phyloP scores from a whole-genome alignment of 2,888 invertebrate species.

The Tillus elongatus region DNA sequence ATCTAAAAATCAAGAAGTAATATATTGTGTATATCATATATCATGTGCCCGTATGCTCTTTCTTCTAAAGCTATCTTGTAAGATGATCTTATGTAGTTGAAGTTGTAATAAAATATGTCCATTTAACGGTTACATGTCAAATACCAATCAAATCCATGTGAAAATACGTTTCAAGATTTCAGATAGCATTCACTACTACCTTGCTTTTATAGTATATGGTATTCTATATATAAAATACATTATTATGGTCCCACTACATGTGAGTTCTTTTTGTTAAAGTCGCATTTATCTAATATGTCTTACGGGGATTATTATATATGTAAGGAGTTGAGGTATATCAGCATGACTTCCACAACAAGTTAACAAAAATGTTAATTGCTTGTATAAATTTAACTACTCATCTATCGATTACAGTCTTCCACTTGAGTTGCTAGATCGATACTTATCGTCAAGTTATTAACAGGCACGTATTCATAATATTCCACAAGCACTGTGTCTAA shows the following conservation, averaged over 20 bases:
- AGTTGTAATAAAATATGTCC: slow-evolving; percentile 31
- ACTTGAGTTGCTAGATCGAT: too few species aligned
- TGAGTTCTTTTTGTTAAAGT: slow-evolving; percentile 21
- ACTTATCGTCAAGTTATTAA: slow-evolving; percentile 13
- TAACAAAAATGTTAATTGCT: slow-evolving; percentile 38
- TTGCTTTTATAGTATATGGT: slow-evolving; percentile 8
- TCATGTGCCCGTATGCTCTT: too few species aligned
- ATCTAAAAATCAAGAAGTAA: too few species aligned
- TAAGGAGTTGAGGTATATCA: slow-evolving; percentile 22
- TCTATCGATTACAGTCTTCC: slow-evolving; percentile 32
- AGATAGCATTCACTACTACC: slow-evolving; percentile 27
- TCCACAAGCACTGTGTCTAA: too few species aligned
- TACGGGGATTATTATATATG: slow-evolving; percentile 14
- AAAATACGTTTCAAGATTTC: slow-evolving; percentile 27
- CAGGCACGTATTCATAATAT: too few species aligned
- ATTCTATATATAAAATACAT: slow-evolving; percentile 12
- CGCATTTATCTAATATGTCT: slow-evolving; percentile 22
- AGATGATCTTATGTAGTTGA: too few species aligned
- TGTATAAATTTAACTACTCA: slow-evolving; percentile 38
- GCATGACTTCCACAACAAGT: slow-evolving; percentile 32
- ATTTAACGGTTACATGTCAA: slow-evolving; percentile 30
- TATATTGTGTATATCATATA: too few species aligned
- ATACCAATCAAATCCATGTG: slow-evolving; percentile 32
- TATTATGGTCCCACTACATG: slow-evolving; percentile 20
- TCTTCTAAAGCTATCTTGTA: too few species aligned